Conservation (phyloP, 2,888 invertebrate genomes). For the Vesta saturnalis region DNA sequence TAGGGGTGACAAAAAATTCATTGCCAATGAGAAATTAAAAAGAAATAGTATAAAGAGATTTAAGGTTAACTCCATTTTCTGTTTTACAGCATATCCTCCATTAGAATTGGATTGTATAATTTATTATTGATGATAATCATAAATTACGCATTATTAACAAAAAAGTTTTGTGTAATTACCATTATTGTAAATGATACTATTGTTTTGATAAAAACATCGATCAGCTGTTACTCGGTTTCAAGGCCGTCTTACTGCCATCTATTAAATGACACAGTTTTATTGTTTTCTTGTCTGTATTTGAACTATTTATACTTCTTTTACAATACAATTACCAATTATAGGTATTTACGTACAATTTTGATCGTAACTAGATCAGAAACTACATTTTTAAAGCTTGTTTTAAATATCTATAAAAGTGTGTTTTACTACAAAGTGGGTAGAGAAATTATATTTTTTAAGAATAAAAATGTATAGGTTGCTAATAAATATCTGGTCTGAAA, state of each 20-base stretch:
- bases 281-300: neutral
- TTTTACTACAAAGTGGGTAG: too few species aligned
- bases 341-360: too few species aligned
- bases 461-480: too few species aligned
- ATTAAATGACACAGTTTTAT: constrained; percentile 1
- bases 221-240: constrained; percentile 48
- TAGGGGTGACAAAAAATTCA: constrained; percentile 29
- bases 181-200: constrained; percentile 31
- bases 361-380: too few species aligned
- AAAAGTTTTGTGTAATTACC: constrained; percentile 18
- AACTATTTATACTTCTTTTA: neutral
- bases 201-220: constrained; percentile 47
- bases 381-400: too few species aligned
- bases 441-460: too few species aligned
- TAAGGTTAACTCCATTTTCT: constrained; percentile 44
- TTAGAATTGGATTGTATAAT: neutral
- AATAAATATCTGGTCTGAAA: too few species aligned
- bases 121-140: neutral
- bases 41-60: constrained; percentile 26
- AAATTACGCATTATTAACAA: constrained; percentile 25
- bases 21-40: constrained; percentile 20
- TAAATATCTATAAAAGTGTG: too few species aligned
- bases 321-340: too few species aligned
- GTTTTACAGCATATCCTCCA: constrained; percentile 29
- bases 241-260: constrained; percentile 27